Base-by-base conservation (phyloP, 1,140 invertebrate species). In the Pseudoatta argentina region DNA sequence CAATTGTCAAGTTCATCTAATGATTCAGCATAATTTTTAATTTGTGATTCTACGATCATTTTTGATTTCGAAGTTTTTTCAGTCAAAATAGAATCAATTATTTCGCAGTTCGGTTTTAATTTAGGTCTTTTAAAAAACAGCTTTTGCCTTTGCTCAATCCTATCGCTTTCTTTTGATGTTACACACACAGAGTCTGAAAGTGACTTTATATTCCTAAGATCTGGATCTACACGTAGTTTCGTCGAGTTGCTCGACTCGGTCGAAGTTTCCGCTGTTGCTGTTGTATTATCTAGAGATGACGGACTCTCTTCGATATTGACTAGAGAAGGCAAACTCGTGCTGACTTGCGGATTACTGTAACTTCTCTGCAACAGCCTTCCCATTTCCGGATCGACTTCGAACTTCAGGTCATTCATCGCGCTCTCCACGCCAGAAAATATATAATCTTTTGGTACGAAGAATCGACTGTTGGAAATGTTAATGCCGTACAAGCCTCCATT, bases 361-460 rank as follows among this genome's bases (percentile, higher is more conserved):
- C 91, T 93, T 76, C 93, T 88, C 16, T 90, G 89, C 21, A 94
- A 88, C 14, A 92, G 48, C 64, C 91, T 93, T 0, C 87, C 91
- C 91, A 94, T 93, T 57, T 92, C 92, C 0, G 93, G 93, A 82
- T 94, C 93, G 4, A 93, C 92, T 53, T 94, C 89, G 44, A 94
- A 94, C 57, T 86, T 92, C 14, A 94, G 64, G 66, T 94, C 93
- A 24, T 94, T 81, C 92, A 94, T 91, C 0, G 87, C 89, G 27
- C 88, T 88, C 5, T 89, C 90, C 27, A 91, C 61, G 1, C 92
- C 91, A 3, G 92, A 90, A 75, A 87, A 91, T 64, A 93, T 71
- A 7, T 93, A 93, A 89, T 92, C 87, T 51, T 91, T 93, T 4
- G 93, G 92, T 4, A 94, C 93, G 24, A 93, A 94, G 87, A 94